phyloP scores from a whole-genome alignment of 2,888 invertebrate species.

The Pseudococcus jackbeardsleyi region DNA sequence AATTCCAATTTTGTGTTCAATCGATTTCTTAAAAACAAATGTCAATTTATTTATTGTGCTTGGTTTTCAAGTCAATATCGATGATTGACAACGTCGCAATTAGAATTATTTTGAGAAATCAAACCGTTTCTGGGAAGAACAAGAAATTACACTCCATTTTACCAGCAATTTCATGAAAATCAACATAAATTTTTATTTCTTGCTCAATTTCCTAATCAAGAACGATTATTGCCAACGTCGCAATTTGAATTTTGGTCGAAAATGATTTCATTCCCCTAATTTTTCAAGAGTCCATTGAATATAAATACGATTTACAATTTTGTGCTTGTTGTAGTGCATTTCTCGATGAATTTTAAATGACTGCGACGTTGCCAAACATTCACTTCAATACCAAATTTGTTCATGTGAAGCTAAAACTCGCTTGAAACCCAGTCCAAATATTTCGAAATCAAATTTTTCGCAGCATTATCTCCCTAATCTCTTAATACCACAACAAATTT shows the following conservation, averaged over 20 bases:
- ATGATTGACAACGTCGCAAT: background rate
- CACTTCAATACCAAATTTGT: background rate
- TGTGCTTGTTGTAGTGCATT: background rate
- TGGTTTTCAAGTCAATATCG: background rate
- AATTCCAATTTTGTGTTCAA: background rate
- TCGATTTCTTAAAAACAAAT: background rate
- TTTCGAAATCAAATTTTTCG: background rate
- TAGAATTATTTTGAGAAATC: background rate
- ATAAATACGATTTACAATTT: background rate
- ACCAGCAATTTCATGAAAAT: background rate
- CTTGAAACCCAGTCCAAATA: background rate
- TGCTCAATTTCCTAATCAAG: background rate
- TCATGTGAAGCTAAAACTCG: background rate
- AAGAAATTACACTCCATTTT: too few species aligned
- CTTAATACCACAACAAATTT: background rate
- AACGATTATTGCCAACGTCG: background rate
- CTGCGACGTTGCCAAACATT: background rate
- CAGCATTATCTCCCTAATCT: background rate
- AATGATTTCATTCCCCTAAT: background rate
- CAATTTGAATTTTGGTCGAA: background rate
- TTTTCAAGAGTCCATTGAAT: background rate
- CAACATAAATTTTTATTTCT: background rate
- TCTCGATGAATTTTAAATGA: background rate
- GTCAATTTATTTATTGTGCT: background rate
- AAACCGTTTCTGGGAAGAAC: too few species aligned